phyloP scores from a whole-genome alignment of 37 sponge, comb jelly and placozoan species.

The Ianthella basta region DNA sequence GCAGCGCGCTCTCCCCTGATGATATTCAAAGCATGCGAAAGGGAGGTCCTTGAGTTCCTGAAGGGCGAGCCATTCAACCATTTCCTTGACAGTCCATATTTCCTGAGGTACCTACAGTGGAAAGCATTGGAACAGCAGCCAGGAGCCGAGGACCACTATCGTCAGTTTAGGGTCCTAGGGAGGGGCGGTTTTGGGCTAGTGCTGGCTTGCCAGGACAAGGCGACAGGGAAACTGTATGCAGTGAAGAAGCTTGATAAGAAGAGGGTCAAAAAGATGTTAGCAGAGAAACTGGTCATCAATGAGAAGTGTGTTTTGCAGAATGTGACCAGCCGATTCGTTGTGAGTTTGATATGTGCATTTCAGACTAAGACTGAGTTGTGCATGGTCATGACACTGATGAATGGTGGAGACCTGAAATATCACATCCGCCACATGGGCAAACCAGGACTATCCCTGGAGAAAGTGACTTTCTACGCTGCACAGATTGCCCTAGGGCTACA shows the following conservation, averaged over 20 bases:
- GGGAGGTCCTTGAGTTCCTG: constrained; percentile 70
- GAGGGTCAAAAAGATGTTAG: constrained; percentile 93
- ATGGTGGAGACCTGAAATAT: constrained; percentile 95
- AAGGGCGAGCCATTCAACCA: constrained; percentile 89
- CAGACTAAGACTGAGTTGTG: constrained; percentile 95
- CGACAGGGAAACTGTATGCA: constrained; percentile 90
- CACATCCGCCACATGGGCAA: constrained; percentile 93
- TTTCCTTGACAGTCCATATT: constrained; percentile 89
- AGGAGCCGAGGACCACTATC: constrained; percentile 80
- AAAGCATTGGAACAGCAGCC: constrained; percentile 89
- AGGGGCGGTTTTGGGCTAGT: constrained; percentile 99
- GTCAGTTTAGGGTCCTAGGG: constrained; percentile 95
- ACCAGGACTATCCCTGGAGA: constrained; percentile 71
- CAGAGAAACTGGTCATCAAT: constrained; percentile 93
- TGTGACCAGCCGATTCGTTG: constrained; percentile 95
- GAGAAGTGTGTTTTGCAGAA: constrained; percentile 89
- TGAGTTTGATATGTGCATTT: constrained; percentile 91
- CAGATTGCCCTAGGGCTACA: constrained; percentile 90
- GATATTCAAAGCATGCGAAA: constrained; percentile 43
- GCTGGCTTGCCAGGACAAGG: constrained; percentile 79
- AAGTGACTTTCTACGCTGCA: constrained; percentile 93
- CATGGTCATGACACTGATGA: constrained; percentile 97
- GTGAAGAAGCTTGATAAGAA: constrained; percentile 99
- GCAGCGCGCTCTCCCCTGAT: background rate
- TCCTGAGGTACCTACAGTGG: constrained; percentile 93